Evolutionary conservation across 2,888 invertebrate species (phyloP).

Genomic region (Erynnis tages): DNA sequence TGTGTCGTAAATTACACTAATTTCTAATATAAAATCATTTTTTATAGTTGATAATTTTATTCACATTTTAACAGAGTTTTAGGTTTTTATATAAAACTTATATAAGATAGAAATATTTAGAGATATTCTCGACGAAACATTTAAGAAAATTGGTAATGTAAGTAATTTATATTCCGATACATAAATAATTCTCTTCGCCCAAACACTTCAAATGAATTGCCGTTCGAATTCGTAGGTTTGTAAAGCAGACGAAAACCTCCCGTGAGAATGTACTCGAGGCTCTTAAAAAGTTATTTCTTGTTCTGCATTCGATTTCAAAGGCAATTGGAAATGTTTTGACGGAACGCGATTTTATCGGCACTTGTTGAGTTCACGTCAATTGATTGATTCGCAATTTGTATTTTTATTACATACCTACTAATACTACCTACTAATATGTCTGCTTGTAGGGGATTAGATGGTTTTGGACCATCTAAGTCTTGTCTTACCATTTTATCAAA

Average conservation of each 20-base stretch:
- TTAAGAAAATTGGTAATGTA: no score
- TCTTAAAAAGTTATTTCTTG: conserved; percentile 27
- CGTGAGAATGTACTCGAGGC: conserved; percentile 22
- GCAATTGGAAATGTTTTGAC: conserved; percentile 26
- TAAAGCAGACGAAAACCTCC: conserved; percentile 20
- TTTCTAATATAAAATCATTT: no score
- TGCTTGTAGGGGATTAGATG: no score
- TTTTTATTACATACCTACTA: conserved; percentile 14
- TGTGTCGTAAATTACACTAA: no score
- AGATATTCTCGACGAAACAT: no score
- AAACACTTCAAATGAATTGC: conserved; percentile 12
- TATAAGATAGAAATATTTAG: no score
- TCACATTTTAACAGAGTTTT: no score
- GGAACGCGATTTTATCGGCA: conserved; percentile 25
- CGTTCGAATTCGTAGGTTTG: conserved; percentile 9
- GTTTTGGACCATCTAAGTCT: no score
- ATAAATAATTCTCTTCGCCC: conserved; percentile 13
- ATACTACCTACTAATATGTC: no score
- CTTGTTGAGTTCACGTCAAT: conserved; percentile 24
- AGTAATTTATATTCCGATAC: conserved; percentile 16
- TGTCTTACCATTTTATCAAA: no score
- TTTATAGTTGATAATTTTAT: no score
- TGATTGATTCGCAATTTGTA: conserved; percentile 23
- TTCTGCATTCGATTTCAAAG: conserved; percentile 25
- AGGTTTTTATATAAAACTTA: no score